Conservation (phyloP, 2,113 vertebrate genomes). For the Ailuropoda melanoleuca region DNA sequence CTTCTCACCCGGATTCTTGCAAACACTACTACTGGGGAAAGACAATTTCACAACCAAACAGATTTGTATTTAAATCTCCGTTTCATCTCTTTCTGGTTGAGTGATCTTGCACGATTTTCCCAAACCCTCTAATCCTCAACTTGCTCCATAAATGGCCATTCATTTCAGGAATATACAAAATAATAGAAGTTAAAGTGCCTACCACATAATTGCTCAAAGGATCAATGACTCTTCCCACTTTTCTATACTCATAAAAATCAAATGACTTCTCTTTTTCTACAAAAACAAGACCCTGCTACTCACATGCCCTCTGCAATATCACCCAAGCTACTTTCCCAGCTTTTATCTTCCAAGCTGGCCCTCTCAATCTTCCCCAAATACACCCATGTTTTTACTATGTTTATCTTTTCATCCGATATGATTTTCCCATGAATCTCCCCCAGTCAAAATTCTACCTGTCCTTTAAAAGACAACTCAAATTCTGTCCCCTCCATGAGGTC, state of each 20-base stretch:
- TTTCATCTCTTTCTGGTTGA: slow-evolving; percentile 20
- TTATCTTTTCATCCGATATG: background rate
- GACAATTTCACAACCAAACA: background rate
- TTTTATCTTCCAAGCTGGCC: background rate
- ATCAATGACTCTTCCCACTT: background rate
- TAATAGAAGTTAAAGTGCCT: background rate
- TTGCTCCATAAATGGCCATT: slow-evolving; percentile 8
- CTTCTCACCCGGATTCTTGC: background rate
- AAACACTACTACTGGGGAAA: background rate
- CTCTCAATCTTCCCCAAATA: background rate
- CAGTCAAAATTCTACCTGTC: background rate
- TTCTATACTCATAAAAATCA: background rate
- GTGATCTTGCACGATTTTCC: slow-evolving; percentile 4
- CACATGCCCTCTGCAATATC: background rate
- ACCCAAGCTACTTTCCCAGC: background rate
- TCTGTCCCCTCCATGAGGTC: background rate
- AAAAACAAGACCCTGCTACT: background rate
- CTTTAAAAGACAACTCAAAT: background rate
- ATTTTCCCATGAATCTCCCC: background rate
- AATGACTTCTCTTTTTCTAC: slow-evolving; percentile 3
- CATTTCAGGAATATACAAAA: slow-evolving; percentile 17
- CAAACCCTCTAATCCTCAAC: slow-evolving; percentile 33
- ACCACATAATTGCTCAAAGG: background rate
- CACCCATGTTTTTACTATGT: background rate
- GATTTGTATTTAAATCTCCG: background rate